phyloP scores from a whole-genome alignment of 2,113 vertebrate species.

The Menura novaehollandiae region DNA sequence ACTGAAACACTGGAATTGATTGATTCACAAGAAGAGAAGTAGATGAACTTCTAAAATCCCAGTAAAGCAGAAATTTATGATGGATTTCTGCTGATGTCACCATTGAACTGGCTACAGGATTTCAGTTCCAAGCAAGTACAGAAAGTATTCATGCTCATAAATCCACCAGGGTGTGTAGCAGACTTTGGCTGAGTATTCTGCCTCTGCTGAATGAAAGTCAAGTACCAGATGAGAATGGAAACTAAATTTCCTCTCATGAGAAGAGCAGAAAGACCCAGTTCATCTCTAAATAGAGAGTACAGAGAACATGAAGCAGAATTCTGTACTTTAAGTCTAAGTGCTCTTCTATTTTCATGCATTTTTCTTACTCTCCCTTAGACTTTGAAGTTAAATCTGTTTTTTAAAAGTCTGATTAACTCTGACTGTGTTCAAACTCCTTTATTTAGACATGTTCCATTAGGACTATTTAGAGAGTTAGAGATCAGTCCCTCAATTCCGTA shows the following conservation, averaged over 20 bases:
- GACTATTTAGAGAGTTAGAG: neutral
- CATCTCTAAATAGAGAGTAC: neutral
- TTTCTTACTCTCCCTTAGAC: neutral
- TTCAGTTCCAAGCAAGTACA: conserved; percentile 17
- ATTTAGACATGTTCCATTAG: neutral
- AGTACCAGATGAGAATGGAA: conserved; percentile 66
- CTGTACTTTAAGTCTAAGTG: neutral
- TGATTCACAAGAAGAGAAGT: neutral
- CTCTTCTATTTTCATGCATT: neutral
- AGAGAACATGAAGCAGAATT: neutral
- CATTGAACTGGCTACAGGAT: neutral
- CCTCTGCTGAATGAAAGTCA: conserved; percentile 63
- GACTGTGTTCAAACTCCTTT: neutral
- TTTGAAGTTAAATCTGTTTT: neutral
- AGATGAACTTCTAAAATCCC: neutral
- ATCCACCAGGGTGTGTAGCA: neutral
- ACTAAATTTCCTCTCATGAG: conserved; percentile 68
- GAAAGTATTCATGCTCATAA: conserved; percentile 26
- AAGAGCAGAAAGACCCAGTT: conserved; percentile 12
- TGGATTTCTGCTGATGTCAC: conserved; percentile 50
- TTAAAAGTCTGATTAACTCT: neutral
- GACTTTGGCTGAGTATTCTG: conserved; percentile 47
- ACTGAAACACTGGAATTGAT: neutral
- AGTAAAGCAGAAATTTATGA: neutral
- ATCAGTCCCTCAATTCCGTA: neutral